Evolutionary conservation across 2,888 invertebrate species (phyloP).

Genomic region (Acanthopleura granulata): DNA sequence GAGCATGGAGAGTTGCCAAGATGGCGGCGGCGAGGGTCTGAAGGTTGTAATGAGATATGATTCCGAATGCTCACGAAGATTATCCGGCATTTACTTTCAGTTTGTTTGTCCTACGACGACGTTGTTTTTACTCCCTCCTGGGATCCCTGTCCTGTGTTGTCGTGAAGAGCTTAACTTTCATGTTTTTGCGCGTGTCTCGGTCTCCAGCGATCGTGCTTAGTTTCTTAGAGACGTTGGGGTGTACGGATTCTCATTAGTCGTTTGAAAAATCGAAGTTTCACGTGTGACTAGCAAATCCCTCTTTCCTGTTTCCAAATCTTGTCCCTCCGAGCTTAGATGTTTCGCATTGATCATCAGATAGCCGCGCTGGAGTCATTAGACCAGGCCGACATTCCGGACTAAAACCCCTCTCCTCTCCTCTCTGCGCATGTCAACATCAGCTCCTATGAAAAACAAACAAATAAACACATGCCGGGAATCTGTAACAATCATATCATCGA

Average conservation of each 20-base stretch:
- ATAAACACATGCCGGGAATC: too few relatives aligned
- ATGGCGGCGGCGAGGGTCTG: neutral
- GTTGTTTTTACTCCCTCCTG: too few relatives aligned
- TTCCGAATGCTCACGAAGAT: neutral
- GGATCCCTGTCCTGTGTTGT: neutral
- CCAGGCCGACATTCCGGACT: neutral
- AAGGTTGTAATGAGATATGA: neutral
- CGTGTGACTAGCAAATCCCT: slow-evolving; percentile 5
- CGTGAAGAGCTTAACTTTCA: neutral
- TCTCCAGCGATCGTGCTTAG: neutral
- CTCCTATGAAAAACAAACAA: too few relatives aligned
- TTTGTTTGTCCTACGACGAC: neutral
- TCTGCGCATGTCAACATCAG: too few relatives aligned
- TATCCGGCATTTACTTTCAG: neutral
- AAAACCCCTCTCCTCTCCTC: too few relatives aligned
- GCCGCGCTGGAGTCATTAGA: neutral
- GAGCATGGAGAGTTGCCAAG: neutral
- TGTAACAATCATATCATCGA: too few relatives aligned
- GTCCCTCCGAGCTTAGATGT: neutral
- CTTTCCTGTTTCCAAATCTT: neutral
- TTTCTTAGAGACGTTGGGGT: too few relatives aligned
- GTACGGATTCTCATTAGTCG: too few relatives aligned
- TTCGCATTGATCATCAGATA: neutral
- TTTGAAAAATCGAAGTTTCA: neutral
- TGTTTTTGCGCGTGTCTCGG: slow-evolving; percentile 3